Conservation (phyloP, 1,140 invertebrate species). For the Ceratina australensis region DNA sequence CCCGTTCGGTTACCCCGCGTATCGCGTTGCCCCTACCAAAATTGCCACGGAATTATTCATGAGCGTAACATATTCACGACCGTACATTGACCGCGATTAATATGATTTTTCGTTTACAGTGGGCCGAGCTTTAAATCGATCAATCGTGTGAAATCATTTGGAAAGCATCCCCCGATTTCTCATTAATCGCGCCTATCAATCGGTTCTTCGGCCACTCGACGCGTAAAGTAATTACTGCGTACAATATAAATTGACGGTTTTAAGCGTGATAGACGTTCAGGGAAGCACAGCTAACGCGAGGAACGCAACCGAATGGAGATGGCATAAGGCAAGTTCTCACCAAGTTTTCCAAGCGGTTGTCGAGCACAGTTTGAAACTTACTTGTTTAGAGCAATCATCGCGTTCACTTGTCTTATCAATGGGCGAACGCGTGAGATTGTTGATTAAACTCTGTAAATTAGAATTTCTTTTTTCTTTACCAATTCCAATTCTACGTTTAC, state of each 20-base stretch:
- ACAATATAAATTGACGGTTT: not conserved
- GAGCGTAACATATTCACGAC: slow-evolving; percentile 29
- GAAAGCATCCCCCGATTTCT: not conserved
- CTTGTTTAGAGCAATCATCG: too few relatives aligned
- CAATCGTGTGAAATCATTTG: not conserved
- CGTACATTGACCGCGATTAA: slow-evolving; percentile 23
- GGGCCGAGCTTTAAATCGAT: not conserved
- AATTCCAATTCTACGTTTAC: too few relatives aligned
- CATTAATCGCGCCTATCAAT: not conserved
- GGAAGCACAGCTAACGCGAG: too few relatives aligned
- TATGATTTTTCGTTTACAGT: slow-evolving; percentile 19
- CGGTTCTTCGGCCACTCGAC: not conserved
- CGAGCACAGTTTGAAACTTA: too few relatives aligned
- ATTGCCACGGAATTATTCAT: slow-evolving; percentile 35
- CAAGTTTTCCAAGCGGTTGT: too few relatives aligned
- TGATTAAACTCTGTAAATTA: too few relatives aligned
- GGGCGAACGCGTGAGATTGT: too few relatives aligned
- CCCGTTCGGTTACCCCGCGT: not conserved
- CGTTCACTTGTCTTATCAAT: too few relatives aligned
- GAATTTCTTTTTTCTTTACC: too few relatives aligned
- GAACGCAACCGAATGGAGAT: too few relatives aligned
- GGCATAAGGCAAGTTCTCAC: too few relatives aligned
- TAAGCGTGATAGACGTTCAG: too few relatives aligned
- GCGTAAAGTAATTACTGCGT: not conserved
- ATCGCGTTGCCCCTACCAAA: slow-evolving; percentile 1